These are phyloP conservation scores for Rhegmatorhina hoffmannsi DNA, from an alignment of 2,113 vertebrate genomes.

Conservation along the genomic window DNA sequence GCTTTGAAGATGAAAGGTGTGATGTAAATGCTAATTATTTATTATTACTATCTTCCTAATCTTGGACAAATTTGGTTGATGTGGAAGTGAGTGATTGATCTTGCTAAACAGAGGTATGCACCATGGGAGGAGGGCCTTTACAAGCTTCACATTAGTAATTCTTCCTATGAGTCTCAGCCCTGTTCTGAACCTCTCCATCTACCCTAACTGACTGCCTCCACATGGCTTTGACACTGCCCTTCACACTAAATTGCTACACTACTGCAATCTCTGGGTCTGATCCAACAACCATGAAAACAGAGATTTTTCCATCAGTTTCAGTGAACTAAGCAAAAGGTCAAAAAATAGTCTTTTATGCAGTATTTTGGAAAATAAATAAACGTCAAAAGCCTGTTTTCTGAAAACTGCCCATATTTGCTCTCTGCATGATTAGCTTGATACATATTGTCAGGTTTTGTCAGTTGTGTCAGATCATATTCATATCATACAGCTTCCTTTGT, in stretches of 20 bases:
- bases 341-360: neutral
- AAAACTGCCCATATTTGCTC: neutral
- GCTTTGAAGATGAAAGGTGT: conserved; percentile 57
- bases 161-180: neutral
- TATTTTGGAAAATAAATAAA: conserved; percentile 28
- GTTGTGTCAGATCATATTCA: conserved; percentile 44
- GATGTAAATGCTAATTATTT: conserved; percentile 64
- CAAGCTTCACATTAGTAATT: conserved; percentile 8
- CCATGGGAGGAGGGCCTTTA: neutral
- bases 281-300: neutral
- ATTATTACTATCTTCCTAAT: conserved; percentile 51
- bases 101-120: conserved; percentile 16
- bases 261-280: neutral
- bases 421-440: conserved; percentile 44
- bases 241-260: neutral
- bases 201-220: neutral
- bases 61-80: neutral
- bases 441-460: conserved; percentile 44
- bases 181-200: neutral
- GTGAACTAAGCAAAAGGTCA: neutral
- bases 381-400: neutral
- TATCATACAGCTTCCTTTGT: conserved; percentile 13
- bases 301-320: conserved; percentile 6
- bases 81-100: conserved; percentile 25
- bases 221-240: neutral